phyloP scores from a whole-genome alignment of 2,888 invertebrate species.

The Artemia sinica region DNA sequence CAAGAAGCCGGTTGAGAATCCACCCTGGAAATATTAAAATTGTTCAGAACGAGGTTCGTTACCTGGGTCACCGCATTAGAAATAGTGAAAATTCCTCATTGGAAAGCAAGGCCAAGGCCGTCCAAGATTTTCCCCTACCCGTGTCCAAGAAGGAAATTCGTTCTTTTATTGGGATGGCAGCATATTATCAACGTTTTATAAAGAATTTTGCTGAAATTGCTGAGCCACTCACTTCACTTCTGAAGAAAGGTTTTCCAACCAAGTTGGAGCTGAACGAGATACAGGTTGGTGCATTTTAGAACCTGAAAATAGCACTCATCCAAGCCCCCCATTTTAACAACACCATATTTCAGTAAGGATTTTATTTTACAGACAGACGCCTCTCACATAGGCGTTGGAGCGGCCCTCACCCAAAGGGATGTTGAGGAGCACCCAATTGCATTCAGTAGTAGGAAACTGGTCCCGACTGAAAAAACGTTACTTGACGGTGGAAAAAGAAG shows the following conservation, averaged over 20 bases:
- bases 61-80: conserved; percentile 15
- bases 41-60: not conserved
- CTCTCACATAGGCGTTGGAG: conserved; percentile 25
- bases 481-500: conserved; percentile 5
- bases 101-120: not conserved
- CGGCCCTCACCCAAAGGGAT: conserved; percentile 25
- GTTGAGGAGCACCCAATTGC: conserved; percentile 1
- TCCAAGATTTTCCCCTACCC: conserved; percentile 17
- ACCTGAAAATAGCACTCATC: conserved; percentile 26
- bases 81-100: conserved; percentile 2
- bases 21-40: conserved; percentile 7
- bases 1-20: conserved; percentile 6
- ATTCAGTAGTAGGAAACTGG: not conserved
- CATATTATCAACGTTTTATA: conserved; percentile 19
- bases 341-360: conserved; percentile 26
- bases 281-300: conserved; percentile 25
- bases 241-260: conserved; percentile 8
- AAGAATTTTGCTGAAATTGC: conserved; percentile 15
- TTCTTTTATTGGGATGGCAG: conserved; percentile 13
- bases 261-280: not conserved
- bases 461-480: not conserved
- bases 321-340: conserved; percentile 26
- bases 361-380: conserved; percentile 28
- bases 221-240: conserved; percentile 14
- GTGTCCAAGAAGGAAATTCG: conserved; percentile 3